These are phyloP conservation scores for Caloenas nicobarica DNA, from an alignment of 2,113 vertebrate species.

Conservation along the genomic window DNA sequence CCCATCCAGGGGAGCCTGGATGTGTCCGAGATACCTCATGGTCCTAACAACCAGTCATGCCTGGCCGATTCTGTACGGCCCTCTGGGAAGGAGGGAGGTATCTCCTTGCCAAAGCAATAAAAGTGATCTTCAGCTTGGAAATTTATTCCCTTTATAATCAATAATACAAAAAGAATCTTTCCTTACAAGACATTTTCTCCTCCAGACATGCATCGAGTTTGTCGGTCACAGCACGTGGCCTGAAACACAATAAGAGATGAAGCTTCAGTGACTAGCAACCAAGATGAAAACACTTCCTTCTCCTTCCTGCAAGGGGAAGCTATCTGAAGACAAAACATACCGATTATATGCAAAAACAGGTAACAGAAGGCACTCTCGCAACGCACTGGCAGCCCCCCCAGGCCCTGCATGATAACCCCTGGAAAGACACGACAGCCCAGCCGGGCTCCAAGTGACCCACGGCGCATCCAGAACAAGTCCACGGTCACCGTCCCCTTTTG, in stretches of 20 bases:
- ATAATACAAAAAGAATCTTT: background rate
- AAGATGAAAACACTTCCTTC: background rate
- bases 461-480: background rate
- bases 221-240: rapidly evolving
- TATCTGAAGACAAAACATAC: background rate
- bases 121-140: background rate
- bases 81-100: too few relatives aligned
- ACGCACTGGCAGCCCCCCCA: background rate
- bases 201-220: background rate
- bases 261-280: background rate
- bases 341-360: background rate
- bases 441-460: background rate
- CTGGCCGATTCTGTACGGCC: too few relatives aligned
- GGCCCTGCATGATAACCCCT: background rate
- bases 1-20: too few relatives aligned
- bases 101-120: background rate
- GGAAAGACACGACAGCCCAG: background rate
- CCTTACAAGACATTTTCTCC: background rate
- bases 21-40: too few relatives aligned
- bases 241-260: rapidly evolving
- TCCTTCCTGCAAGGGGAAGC: background rate
- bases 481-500: background rate
- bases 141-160: background rate
- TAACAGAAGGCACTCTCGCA: background rate
- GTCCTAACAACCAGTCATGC: too few relatives aligned